These are phyloP conservation scores for Aphelenchoides fujianensis DNA, from an alignment of 1,140 invertebrate genomes.

Conservation along the genomic window DNA sequence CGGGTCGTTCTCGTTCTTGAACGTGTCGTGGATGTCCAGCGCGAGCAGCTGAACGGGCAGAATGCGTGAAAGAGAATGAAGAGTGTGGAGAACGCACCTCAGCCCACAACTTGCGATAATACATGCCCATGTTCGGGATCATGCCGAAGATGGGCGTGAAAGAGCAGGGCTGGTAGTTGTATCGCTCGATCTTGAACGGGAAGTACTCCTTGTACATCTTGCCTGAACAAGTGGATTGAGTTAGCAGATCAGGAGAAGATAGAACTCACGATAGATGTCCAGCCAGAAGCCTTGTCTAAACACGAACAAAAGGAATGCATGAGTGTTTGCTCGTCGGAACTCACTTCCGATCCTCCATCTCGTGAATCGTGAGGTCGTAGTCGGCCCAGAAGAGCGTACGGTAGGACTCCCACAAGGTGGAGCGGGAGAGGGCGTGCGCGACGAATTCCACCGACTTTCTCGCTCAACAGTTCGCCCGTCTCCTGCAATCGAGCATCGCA, in stretches of 20 bases:
- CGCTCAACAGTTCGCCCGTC: constrained; percentile 46
- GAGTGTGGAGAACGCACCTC: too few relatives aligned
- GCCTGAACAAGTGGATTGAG: too few relatives aligned
- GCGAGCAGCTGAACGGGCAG: constrained; percentile 61
- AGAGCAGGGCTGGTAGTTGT: constrained; percentile 61
- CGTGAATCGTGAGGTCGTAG: constrained; percentile 55
- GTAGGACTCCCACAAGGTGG: constrained; percentile 58
- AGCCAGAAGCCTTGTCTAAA: constrained; percentile 60
- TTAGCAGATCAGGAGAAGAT: too few relatives aligned
- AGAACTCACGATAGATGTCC: constrained; percentile 57
- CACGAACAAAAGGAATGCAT: neutral
- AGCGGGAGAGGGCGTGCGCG: constrained; percentile 42
- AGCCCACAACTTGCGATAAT: constrained; percentile 52
- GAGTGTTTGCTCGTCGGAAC: neutral
- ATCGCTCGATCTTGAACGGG: constrained; percentile 48
- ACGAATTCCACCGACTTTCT: constrained; percentile 41
- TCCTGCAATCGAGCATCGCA: constrained; percentile 39
- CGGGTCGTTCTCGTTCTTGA: constrained; percentile 48
- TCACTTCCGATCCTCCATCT: constrained; percentile 60
- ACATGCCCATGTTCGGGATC: constrained; percentile 51
- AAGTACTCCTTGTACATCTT: constrained; percentile 60
- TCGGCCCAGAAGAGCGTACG: constrained; percentile 60
- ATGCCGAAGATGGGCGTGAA: constrained; percentile 59
- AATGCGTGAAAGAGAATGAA: too few relatives aligned
- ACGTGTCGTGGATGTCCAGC: constrained; percentile 58